phyloP scores from a whole-genome alignment of 2,113 vertebrate species.

The Odocoileus hemionus region DNA sequence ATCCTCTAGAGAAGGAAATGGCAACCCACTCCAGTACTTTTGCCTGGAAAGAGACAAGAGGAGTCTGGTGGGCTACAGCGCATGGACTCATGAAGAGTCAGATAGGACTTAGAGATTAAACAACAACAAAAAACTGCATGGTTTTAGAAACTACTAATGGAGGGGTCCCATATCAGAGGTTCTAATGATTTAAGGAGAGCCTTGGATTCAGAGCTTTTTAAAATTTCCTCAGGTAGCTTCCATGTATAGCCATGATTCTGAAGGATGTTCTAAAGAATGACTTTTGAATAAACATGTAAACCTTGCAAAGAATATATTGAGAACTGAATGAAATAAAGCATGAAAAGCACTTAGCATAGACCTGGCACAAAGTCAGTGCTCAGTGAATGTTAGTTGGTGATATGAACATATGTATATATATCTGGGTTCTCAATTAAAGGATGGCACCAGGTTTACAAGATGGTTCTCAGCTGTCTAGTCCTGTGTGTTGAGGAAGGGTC shows the following conservation, averaged over 20 bases:
- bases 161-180: neutral
- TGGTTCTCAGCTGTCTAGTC: neutral
- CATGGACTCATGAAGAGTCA: neutral
- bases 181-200: neutral
- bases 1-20: neutral
- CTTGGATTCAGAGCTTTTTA: neutral
- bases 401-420: neutral
- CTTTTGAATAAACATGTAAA: neutral
- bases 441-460: neutral
- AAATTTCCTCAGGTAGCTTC: neutral
- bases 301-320: neutral
- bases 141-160: neutral
- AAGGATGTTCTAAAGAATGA: neutral
- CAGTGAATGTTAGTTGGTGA: neutral
- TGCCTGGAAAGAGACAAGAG: neutral
- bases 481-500: too few relatives aligned
- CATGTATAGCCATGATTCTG: neutral
- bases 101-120: neutral
- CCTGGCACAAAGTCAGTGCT: neutral
- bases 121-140: neutral
- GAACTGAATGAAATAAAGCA: neutral
- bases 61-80: neutral
- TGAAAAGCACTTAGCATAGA: neutral
- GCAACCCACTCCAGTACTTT: neutral
- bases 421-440: neutral